These are phyloP conservation scores for Catalaphyllia jardinei DNA, from an alignment of 64 coral and sea anemone species.

Conservation along the genomic window DNA sequence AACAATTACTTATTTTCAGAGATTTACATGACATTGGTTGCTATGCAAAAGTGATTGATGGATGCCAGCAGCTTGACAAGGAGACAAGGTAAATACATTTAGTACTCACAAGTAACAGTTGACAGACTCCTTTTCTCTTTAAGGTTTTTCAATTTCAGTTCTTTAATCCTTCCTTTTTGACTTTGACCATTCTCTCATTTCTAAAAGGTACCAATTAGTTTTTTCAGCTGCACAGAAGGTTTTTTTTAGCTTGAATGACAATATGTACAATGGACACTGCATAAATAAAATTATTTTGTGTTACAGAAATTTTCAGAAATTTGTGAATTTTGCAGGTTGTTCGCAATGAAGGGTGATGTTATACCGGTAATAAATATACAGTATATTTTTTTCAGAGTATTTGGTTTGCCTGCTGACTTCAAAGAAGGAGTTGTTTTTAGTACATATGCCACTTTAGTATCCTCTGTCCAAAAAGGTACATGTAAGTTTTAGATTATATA, in stretches of 20 bases:
- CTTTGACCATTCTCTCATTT: neutral
- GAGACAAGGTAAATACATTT: constrained; percentile 76
- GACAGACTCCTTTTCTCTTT: too few species aligned
- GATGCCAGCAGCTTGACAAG: constrained; percentile 97
- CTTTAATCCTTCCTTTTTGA: neutral
- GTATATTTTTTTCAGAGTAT: constrained; percentile 58
- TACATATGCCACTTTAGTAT: constrained; percentile 95
- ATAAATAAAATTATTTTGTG: neutral
- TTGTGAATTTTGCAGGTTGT: neutral
- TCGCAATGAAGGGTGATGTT: too few species aligned
- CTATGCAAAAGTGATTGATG: constrained; percentile 94
- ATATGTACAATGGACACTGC: too few species aligned
- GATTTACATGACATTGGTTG: constrained; percentile 96
- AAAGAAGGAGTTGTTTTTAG: constrained; percentile 98
- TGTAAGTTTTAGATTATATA: too few species aligned
- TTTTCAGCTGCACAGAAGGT: too few species aligned
- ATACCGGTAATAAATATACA: too few species aligned
- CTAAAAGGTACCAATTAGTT: too few species aligned
- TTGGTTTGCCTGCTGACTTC: constrained; percentile 94
- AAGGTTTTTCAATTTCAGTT: too few species aligned
- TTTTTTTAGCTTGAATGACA: too few species aligned
- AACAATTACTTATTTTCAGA: constrained; percentile 29
- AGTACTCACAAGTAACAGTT: neutral
- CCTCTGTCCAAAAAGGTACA: constrained; percentile 93
- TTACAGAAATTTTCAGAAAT: neutral